Evolutionary conservation across 2,113 vertebrate genomes (phyloP).

Genomic region (Cyanoramphus novaezelandiae): DNA sequence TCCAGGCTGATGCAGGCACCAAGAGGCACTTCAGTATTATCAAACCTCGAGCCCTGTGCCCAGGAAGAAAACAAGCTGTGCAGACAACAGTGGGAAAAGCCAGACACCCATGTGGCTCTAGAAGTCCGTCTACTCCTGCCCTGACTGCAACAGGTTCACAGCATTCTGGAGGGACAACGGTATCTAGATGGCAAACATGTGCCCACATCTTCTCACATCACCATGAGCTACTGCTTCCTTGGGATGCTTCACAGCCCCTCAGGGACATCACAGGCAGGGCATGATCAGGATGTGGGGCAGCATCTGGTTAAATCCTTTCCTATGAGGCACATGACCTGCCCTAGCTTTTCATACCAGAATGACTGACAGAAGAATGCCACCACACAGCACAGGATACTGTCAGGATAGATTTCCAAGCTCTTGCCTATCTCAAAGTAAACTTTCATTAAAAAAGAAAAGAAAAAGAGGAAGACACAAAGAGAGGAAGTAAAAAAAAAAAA

Average conservation of each 20-base stretch:
- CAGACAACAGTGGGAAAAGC: background rate
- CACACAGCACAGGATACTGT: background rate
- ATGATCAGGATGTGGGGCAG: background rate
- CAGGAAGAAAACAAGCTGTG: background rate
- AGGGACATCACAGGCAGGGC: background rate
- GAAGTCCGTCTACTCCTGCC: background rate
- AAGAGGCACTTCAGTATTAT: background rate
- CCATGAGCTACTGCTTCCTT: background rate
- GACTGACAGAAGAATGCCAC: background rate
- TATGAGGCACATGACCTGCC: background rate
- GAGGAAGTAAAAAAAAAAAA: background rate
- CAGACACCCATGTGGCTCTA: background rate
- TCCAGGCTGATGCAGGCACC: background rate
- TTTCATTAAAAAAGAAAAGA: background rate
- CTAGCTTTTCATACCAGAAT: background rate
- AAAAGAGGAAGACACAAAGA: rapidly evolving
- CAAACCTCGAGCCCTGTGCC: background rate
- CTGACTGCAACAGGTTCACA: background rate
- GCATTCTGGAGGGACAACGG: background rate
- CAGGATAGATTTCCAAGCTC: background rate
- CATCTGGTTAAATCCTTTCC: background rate
- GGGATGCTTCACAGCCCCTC: background rate
- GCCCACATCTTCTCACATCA: background rate
- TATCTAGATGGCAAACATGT: background rate
- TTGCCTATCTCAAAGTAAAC: background rate